These are phyloP conservation scores for Leucoraja ocellata DNA, from an alignment of 2,797 vertebrate species.

Conservation along the genomic window DNA sequence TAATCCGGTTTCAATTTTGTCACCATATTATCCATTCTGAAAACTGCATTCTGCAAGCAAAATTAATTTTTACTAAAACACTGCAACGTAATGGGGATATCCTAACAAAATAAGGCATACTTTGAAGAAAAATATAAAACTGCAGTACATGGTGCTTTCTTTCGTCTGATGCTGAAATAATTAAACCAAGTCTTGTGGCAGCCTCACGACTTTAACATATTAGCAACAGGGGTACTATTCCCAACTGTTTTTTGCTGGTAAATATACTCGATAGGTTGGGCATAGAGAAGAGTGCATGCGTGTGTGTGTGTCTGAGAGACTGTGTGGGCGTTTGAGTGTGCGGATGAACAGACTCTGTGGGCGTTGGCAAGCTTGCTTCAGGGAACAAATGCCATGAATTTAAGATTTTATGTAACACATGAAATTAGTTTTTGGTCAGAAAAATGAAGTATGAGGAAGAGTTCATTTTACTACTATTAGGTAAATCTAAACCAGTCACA, in stretches of 20 bases:
- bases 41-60: neutral
- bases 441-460: slow-evolving; percentile 1
- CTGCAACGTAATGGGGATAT: neutral
- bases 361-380: slow-evolving; percentile 65
- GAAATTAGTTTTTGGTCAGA: slow-evolving; percentile 15
- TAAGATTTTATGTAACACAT: slow-evolving; percentile 32
- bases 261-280: slow-evolving; percentile 25
- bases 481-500: neutral
- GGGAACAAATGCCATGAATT: slow-evolving; percentile 51
- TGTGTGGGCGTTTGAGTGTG: slow-evolving; percentile 44
- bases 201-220: slow-evolving; percentile 16
- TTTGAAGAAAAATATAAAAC: neutral
- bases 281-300: slow-evolving; percentile 39
- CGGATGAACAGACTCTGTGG: slow-evolving; percentile 52
- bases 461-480: neutral
- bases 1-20: neutral
- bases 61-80: neutral
- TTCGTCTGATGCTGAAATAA: neutral
- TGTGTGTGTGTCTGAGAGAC: slow-evolving; percentile 38
- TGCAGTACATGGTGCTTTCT: neutral
- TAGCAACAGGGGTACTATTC: slow-evolving; percentile 17
- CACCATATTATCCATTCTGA: no score
- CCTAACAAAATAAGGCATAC: neutral
- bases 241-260: slow-evolving; percentile 25
- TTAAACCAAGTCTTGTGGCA: neutral